Base-by-base conservation (phyloP, 2,797 vertebrate species). In the Enteromius paludinosus region DNA sequence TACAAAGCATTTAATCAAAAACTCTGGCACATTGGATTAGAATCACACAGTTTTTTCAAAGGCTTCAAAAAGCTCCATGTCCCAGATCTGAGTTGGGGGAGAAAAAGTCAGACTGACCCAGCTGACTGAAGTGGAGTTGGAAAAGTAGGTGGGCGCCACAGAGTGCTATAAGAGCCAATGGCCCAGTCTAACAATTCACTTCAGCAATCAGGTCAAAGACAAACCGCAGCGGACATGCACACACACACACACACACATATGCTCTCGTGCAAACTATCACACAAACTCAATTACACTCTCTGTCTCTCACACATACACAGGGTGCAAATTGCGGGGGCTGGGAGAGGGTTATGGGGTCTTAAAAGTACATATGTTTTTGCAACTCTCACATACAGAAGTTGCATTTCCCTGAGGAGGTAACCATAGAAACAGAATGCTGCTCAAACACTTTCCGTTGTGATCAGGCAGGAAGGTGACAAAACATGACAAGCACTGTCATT, bases 261-360 rank as follows among this genome's bases (percentile, higher is more conserved):
- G 17, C 45, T 17, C 81, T 52, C 77, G 80, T 83, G 33, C 86
- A 87, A 72, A 62, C 59, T 15, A 79, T 52, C 81, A 85, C 83
- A 43, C 86, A 87, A 69, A 84, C 86, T 86, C 87, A 86, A 81
- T 89, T 84, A 80, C 90, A 77, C 17, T 72, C 18, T 52, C 30
- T 52, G 28, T 72, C 47, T 52, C 45, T 72, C n/a, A 23, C 76
- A 78, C 41, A 35, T 47, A 47, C 6, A 49, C 41, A 65, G n/a
- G 38, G 35, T 43, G 56, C n/a, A 45, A 43, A 61, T 20, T 62
- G 23, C n/a, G 2, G 11, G 14, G 14, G 3, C 12, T 3, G 25
- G 9, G 10, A 6, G 18, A 8, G 20, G 28, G 9, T 5, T 7
- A 8, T 2, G n/a, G 11, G 33, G 5, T 38, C 41, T 43, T 7